Evolutionary conservation across 2,888 invertebrate genomes (phyloP).

Genomic region (Hydrotaea cyrtoneurina): DNA sequence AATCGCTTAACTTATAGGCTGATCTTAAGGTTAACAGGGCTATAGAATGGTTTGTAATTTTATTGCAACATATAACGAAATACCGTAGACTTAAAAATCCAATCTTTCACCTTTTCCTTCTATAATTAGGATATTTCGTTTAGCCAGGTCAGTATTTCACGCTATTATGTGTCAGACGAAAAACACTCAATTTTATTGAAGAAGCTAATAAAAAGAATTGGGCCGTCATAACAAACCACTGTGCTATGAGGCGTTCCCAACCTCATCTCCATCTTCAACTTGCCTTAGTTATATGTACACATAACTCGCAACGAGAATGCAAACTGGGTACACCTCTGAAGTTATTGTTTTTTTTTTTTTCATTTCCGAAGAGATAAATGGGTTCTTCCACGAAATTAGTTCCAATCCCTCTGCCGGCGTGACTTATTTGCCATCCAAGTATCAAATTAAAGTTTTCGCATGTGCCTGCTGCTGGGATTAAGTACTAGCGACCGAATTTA

Average conservation of each 20-base stretch:
- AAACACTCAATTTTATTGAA: no score
- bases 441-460: conserved; percentile 41
- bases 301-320: conserved; percentile 53
- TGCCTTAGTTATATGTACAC: conserved; percentile 48
- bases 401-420: conserved; percentile 62
- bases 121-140: no score
- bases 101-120: no score
- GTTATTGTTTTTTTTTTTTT: conserved; percentile 44
- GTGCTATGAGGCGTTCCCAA: not conserved
- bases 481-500: not conserved
- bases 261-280: not conserved
- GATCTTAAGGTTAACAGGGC: no score
- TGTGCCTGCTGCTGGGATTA: not conserved
- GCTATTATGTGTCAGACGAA: no score
- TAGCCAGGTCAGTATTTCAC: no score
- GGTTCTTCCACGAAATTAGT: conserved; percentile 63
- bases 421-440: conserved; percentile 45
- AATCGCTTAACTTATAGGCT: no score
- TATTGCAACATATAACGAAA: no score
- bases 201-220: no score
- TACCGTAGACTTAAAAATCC: no score
- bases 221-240: not conserved
- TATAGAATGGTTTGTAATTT: no score
- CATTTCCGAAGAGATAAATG: conserved; percentile 46
- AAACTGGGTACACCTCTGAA: conserved; percentile 28